A percentile compares a stretch with the other conserved stretches of the same genome.
Conservation (phyloP, 1,140 invertebrate genomes). For the Caenorhabditis briggsae region DNA sequence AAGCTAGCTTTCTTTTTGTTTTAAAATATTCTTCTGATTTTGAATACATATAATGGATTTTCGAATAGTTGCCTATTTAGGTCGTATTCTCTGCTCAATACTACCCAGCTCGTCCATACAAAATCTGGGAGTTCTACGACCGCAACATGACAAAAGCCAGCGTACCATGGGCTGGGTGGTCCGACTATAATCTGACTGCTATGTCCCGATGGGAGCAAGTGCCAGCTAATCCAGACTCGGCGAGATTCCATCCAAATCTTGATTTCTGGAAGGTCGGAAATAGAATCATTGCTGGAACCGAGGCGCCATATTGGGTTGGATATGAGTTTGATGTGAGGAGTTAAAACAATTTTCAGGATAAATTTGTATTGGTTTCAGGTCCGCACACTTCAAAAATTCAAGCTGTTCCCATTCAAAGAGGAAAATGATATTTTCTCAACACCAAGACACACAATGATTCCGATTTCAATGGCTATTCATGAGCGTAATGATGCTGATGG, state of each 20-base stretch:
- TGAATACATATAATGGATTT: no score
- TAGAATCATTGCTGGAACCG: constrained; percentile 74
- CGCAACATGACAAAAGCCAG: constrained; percentile 75
- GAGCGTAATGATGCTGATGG: constrained; percentile 75
- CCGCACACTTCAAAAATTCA: constrained; percentile 72
- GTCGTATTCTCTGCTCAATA: constrained; percentile 76
- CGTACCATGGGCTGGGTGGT: constrained; percentile 78
- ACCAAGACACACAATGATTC: constrained; percentile 74
- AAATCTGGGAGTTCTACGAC: constrained; percentile 78
- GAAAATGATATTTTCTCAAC: constrained; percentile 75
- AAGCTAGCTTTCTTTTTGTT: neutral
- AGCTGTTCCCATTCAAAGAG: constrained; percentile 76
- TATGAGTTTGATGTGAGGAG: constrained; percentile 76
- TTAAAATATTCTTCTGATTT: neutral
- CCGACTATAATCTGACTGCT: constrained; percentile 77
- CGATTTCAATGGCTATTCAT: constrained; percentile 78
- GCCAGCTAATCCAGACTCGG: constrained; percentile 73
- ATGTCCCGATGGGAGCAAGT: constrained; percentile 76
- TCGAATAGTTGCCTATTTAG: constrained; percentile 55
- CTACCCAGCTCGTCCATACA: constrained; percentile 76
- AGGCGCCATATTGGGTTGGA: constrained; percentile 78
- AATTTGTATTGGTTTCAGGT: constrained; percentile 65
- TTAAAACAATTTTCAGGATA: no score
- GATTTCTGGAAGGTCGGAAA: constrained; percentile 77
- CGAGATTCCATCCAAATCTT: constrained; percentile 77